phyloP scores from a whole-genome alignment of 2,797 vertebrate species.

The Chiloscyllium punctatum region DNA sequence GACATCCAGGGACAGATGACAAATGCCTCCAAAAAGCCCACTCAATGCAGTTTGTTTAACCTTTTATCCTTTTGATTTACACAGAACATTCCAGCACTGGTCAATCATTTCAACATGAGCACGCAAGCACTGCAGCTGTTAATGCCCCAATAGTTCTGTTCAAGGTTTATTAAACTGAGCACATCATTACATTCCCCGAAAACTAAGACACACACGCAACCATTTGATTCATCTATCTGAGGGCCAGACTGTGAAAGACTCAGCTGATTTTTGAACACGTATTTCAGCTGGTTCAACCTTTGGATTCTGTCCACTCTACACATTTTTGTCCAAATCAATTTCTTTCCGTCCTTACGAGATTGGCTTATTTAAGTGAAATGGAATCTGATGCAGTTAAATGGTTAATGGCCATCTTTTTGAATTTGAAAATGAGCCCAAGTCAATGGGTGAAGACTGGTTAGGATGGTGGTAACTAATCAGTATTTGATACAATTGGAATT shows the following conservation, averaged over 20 bases:
- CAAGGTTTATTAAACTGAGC: neutral
- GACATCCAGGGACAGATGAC: neutral
- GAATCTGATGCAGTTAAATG: neutral
- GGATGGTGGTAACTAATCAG: neutral
- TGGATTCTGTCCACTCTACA: neutral
- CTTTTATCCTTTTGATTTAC: conserved; percentile 36
- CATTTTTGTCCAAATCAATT: neutral
- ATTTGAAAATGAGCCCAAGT: neutral
- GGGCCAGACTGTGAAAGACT: too few relatives aligned
- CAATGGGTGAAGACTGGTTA: neutral
- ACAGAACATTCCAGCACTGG: conserved; percentile 10
- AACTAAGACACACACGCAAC: neutral
- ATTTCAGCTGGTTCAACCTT: neutral
- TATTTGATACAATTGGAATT: neutral
- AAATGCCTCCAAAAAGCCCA: conserved; percentile 13
- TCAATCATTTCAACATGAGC: conserved; percentile 29
- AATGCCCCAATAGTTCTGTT: neutral
- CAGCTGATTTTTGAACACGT: neutral
- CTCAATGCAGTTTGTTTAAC: neutral
- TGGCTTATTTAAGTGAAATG: neutral
- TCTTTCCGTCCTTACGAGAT: neutral
- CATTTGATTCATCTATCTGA: neutral
- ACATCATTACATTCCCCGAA: neutral
- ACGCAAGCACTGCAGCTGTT: neutral
- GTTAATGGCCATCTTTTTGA: neutral